Evolutionary conservation across 1,140 invertebrate genomes (phyloP).

Genomic region (Reticulitermes speratus): DNA sequence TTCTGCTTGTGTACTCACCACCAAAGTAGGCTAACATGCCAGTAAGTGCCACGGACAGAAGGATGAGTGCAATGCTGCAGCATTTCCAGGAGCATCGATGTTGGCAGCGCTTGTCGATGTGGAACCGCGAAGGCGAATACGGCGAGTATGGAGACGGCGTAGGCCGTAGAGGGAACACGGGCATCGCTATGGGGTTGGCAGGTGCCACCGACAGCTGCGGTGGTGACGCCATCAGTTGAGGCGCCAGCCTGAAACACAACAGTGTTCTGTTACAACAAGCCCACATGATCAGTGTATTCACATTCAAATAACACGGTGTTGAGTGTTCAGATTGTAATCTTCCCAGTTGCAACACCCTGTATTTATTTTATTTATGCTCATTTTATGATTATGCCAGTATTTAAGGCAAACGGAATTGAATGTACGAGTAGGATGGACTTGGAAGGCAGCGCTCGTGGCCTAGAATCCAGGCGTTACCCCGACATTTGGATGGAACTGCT

Average conservation of each 20-base stretch:
- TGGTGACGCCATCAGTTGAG: constrained; percentile 20
- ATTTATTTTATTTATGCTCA: too few relatives aligned
- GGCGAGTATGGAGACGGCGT: constrained; percentile 71
- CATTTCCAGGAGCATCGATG: constrained; percentile 95
- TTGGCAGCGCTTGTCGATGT: constrained; percentile 89
- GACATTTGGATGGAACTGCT: too few relatives aligned
- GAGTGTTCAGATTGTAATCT: too few relatives aligned
- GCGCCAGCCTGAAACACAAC: constrained; percentile 24
- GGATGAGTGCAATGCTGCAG: constrained; percentile 85
- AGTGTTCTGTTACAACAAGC: too few relatives aligned
- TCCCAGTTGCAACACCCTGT: too few relatives aligned
- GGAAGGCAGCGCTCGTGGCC: too few relatives aligned
- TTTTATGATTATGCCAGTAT: too few relatives aligned
- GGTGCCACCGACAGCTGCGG: constrained; percentile 28
- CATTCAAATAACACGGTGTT: too few relatives aligned
- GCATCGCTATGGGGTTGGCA: constrained; percentile 27
- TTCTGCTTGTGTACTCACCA: constrained; percentile 64
- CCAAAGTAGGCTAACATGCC: constrained; percentile 93
- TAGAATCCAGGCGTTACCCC: too few relatives aligned
- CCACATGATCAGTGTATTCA: background rate
- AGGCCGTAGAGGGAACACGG: constrained; percentile 32
- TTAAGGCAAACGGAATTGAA: too few relatives aligned
- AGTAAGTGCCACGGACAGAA: constrained; percentile 81
- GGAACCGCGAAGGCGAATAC: constrained; percentile 87
- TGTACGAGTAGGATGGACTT: too few relatives aligned